Conservation (phyloP, 2,888 invertebrate species). For the Clitarchus hookeri region DNA sequence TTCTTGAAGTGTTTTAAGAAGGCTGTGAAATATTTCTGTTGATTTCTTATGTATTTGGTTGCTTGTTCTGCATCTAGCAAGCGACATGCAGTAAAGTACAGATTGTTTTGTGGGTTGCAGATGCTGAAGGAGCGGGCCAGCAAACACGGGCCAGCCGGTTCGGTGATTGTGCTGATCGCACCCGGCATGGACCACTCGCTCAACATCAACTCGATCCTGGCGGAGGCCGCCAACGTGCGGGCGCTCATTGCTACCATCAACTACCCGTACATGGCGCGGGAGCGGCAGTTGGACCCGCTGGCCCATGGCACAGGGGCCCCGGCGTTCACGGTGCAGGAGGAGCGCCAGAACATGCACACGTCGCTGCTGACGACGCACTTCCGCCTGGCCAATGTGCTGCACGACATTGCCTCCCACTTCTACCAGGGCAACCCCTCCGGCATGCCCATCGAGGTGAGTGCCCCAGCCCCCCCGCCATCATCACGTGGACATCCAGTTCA, state of each 20-base stretch:
- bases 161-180: slow-evolving; percentile 61
- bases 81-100: neutral
- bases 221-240: slow-evolving; percentile 55
- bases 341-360: slow-evolving; percentile 58
- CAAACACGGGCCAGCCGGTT: slow-evolving; percentile 57
- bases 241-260: slow-evolving; percentile 61
- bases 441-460: slow-evolving; percentile 55
- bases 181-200: slow-evolving; percentile 58
- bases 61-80: neutral
- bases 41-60: neutral
- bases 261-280: slow-evolving; percentile 57
- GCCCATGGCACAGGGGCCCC: slow-evolving; percentile 56
- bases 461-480: too few species aligned
- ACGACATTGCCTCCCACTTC: slow-evolving; percentile 56
- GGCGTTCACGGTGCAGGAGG: slow-evolving; percentile 59
- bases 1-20: too few species aligned
- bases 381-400: slow-evolving; percentile 57
- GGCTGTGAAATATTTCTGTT: too few species aligned
- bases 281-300: slow-evolving; percentile 56
- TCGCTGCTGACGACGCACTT: slow-evolving; percentile 61
- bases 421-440: slow-evolving; percentile 56
- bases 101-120: slow-evolving; percentile 42
- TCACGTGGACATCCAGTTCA: too few species aligned
- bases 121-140: slow-evolving; percentile 57
- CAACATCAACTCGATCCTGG: slow-evolving; percentile 54